A percentile compares a stretch with the other conserved stretches of the same genome.
Evolutionary conservation across 2,113 vertebrate species (phyloP).

Genomic region (Ctenomys sociabilis): DNA sequence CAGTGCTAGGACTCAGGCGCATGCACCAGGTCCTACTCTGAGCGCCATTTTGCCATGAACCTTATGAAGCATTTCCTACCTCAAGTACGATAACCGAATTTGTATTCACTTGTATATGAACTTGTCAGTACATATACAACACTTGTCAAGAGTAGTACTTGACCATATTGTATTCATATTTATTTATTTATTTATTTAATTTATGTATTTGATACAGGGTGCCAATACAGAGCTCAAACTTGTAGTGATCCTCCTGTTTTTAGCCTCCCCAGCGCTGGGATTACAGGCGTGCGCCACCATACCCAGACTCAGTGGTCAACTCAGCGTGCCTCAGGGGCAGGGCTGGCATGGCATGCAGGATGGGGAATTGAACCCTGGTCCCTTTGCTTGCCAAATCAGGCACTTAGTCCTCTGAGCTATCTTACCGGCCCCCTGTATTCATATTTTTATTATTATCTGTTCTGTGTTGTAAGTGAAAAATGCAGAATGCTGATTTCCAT

Average conservation of each 20-base stretch:
- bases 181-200: background rate
- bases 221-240: too few relatives aligned
- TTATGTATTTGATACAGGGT: too few relatives aligned
- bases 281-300: too few relatives aligned
- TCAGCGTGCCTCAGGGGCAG: too few relatives aligned
- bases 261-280: too few relatives aligned
- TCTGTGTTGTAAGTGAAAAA: conserved; percentile 27
- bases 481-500: background rate
- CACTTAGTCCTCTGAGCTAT: too few relatives aligned
- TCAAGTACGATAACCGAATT: background rate
- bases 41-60: background rate
- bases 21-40: background rate
- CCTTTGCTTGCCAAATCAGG: too few relatives aligned
- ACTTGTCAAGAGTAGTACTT: background rate
- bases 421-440: background rate
- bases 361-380: too few relatives aligned
- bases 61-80: conserved; percentile 1
- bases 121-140: background rate
- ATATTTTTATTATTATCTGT: background rate
- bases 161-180: background rate
- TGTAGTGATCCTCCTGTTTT: too few relatives aligned
- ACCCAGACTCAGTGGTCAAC: too few relatives aligned
- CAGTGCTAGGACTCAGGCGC: background rate
- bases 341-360: too few relatives aligned
- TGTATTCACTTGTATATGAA: background rate